Percentiles rank a stretch among this genome's conserved stretches.
Evolutionary conservation across 2,888 invertebrate species (phyloP).

Genomic region (Machimus atricapillus): DNA sequence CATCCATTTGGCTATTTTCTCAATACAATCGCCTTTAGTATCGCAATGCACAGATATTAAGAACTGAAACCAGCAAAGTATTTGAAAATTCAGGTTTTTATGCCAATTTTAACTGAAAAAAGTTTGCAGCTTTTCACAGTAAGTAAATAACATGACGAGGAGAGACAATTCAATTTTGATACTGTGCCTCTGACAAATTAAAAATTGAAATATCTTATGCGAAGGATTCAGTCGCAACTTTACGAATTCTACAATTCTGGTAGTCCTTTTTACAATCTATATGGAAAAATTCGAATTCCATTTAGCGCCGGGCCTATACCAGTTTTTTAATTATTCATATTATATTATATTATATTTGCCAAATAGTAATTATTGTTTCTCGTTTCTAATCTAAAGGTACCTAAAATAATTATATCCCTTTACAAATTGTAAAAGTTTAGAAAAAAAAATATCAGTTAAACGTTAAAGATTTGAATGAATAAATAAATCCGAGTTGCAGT

Average conservation of each 20-base stretch:
- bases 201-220: neutral
- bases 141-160: neutral
- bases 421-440: neutral
- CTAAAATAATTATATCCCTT: neutral
- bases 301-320: too few species aligned
- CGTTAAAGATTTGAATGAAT: neutral
- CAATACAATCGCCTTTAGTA: neutral
- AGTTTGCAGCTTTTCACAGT: neutral
- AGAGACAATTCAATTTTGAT: neutral
- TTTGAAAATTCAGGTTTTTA: neutral
- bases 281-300: neutral
- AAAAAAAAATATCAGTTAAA: neutral
- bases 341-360: neutral
- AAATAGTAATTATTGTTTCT: neutral
- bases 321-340: neutral
- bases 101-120: too few species aligned
- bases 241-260: neutral
- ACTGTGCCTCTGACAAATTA: neutral
- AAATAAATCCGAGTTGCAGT: neutral
- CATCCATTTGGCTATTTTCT: neutral
- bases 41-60: neutral
- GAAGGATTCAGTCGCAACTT: too few species aligned
- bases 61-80: neutral
- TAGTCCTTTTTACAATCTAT: neutral
- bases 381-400: too few species aligned